Evolutionary conservation across 2,888 invertebrate genomes (phyloP).

Genomic region (Muschampia plurimacula): DNA sequence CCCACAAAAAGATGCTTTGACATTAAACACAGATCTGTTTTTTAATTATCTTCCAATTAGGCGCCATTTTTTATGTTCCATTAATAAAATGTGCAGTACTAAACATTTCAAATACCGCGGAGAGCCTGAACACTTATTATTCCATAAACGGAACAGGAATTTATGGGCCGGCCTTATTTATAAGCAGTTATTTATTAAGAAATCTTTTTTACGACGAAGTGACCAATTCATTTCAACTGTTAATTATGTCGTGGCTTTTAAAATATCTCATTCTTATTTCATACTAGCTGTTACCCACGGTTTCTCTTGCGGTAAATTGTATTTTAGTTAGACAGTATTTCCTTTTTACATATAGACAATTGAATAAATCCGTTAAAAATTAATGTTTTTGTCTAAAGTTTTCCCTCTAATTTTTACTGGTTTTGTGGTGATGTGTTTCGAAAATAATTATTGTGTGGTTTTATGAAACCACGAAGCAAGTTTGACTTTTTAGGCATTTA

Average conservation of each 20-base stretch:
- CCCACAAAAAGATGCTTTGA: conserved; percentile 56
- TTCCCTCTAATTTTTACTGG: too few relatives aligned
- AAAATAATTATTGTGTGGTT: too few relatives aligned
- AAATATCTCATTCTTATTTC: neutral
- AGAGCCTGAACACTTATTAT: conserved; percentile 25
- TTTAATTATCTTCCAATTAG: conserved; percentile 35
- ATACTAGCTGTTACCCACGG: neutral
- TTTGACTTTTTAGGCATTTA: too few relatives aligned
- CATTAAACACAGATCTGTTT: conserved; percentile 24
- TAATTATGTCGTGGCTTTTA: conserved; percentile 8
- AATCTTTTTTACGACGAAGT: conserved; percentile 25
- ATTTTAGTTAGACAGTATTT: too few relatives aligned
- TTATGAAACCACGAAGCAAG: too few relatives aligned
- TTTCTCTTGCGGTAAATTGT: neutral
- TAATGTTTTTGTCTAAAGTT: too few relatives aligned
- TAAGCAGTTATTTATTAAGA: conserved; percentile 22
- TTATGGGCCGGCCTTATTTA: conserved; percentile 24
- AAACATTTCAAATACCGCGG: conserved; percentile 6
- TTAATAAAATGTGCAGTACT: conserved; percentile 49
- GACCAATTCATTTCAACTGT: conserved; percentile 17
- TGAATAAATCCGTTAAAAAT: too few relatives aligned
- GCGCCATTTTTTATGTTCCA: conserved; percentile 55
- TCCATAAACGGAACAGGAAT: conserved; percentile 31
- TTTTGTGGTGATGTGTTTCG: too few relatives aligned
- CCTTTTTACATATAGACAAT: too few relatives aligned